Conservation (phyloP, 2,797 vertebrate species). For the Myotis planiceps region DNA sequence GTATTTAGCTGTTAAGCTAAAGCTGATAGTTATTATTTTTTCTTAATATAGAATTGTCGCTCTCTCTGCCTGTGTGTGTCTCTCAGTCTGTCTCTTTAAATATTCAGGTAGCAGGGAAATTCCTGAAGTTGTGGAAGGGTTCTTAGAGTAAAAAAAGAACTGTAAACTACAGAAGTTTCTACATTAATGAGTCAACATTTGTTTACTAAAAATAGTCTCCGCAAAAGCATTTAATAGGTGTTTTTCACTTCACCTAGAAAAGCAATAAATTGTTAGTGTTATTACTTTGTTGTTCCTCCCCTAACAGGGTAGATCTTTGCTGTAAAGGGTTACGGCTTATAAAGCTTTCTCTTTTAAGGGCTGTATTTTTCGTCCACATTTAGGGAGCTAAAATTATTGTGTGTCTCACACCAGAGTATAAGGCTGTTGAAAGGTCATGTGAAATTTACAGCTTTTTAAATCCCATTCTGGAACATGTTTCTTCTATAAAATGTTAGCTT, state of each 20-base stretch:
- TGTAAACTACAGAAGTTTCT: background rate
- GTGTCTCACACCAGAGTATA: constrained; percentile 24
- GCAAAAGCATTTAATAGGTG: background rate
- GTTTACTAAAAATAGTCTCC: background rate
- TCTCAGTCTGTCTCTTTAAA: background rate
- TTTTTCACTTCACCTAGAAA: background rate
- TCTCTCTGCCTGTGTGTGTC: background rate
- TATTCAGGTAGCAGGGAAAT: background rate
- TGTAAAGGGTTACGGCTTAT: background rate
- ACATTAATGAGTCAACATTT: background rate
- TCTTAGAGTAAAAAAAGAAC: background rate
- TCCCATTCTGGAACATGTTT: constrained; percentile 21
- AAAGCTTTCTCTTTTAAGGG: background rate
- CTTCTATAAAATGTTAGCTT: constrained; percentile 54
- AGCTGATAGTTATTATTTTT: background rate
- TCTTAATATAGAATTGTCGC: background rate
- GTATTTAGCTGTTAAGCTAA: background rate
- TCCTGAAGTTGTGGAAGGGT: background rate
- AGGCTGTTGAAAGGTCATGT: constrained; percentile 51
- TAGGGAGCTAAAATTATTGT: constrained; percentile 33
- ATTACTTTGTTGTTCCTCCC: background rate
- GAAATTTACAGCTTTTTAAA: constrained; percentile 57
- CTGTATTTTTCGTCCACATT: background rate
- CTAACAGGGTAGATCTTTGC: background rate
- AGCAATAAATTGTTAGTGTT: background rate